Evolutionary conservation across 2,113 vertebrate species (phyloP), one percentile per base, ranked within the genome.

Genomic region (Alosa alosa): DNA sequence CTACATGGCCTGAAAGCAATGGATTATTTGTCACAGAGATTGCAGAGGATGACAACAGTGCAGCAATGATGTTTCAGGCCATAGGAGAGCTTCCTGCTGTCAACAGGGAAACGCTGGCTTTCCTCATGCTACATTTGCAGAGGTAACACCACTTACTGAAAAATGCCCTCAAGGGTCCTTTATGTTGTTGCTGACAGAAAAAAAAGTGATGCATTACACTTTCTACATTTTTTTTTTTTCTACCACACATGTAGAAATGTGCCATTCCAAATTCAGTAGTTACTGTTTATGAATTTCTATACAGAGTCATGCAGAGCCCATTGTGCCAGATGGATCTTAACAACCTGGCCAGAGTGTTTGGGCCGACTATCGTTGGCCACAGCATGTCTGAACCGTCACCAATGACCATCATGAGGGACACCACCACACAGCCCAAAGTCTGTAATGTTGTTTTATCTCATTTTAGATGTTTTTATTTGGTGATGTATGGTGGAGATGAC

Each of bases 81-180:
- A 88, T 97, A 0, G 87, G 92, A 50, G 94, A 96, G 46, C 94
- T 98, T 47, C 97, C 97, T 0, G 88, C 87, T 0, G 82, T 95
- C 81, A 97, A 97, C 92, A 92, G 94, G 85, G 95, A 98, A 90
- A 97, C 96, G 0, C 90, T 97, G 84, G 96, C 96, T 4, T 97
- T 97, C 87, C 94, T 97, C 85, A 94, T 96, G 89, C 90, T 96
- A 84, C 95, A 96, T 83, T 91, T 96, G 9, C 94, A 95, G 75
- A 94, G 90, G 96, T 96, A 88, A 90, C 90, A 82, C 83, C 83
- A 50, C 9, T 44, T 20, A 46, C 2, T 78, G 50, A 36, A 10
- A 45, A 11, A 78, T 20, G 47, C 47, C 47, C 47, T 60, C 15
- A 52, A 13, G 11, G 3, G 50, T 52, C 50, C 52, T 57, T 57